Conservation (phyloP, 1,140 invertebrate genomes). For the Oryzaephilus surinamensis region DNA sequence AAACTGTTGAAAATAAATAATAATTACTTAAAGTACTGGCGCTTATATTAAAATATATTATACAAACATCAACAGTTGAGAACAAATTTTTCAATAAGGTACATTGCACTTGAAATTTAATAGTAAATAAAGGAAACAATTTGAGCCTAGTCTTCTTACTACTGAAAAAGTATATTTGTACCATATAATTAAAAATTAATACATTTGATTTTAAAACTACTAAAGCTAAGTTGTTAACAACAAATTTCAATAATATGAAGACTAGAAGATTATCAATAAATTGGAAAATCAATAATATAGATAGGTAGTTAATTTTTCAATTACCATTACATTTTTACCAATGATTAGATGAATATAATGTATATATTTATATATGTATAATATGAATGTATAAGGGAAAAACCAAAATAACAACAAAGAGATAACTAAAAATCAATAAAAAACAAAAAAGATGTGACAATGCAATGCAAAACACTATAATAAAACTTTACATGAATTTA, state of each 20-base stretch:
- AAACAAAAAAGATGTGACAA: constrained; percentile 14
- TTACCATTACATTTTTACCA: too few relatives aligned
- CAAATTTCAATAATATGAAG: constrained; percentile 9
- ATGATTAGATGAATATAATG: too few relatives aligned
- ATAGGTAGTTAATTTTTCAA: too few relatives aligned
- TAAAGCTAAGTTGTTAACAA: too few relatives aligned
- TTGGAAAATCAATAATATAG: constrained; percentile 6
- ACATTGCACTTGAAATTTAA: constrained; percentile 31
- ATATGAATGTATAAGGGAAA: too few relatives aligned
- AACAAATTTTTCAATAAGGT: constrained; percentile 22
- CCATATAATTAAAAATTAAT: constrained; percentile 7
- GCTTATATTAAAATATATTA: constrained; percentile 37
- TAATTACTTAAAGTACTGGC: constrained; percentile 36
- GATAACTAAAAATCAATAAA: constrained; percentile 7
- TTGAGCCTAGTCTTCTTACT: constrained; percentile 14
- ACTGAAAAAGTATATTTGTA: constrained; percentile 12
- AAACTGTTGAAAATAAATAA: constrained; percentile 30
- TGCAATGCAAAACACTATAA: constrained; percentile 24
- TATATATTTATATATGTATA: too few relatives aligned
- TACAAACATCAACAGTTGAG: constrained; percentile 36
- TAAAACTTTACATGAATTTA: constrained; percentile 31
- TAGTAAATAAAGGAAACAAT: constrained; percentile 6
- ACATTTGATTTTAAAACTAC: constrained; percentile 4
- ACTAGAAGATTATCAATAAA: constrained; percentile 7
- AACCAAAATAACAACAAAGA: too few relatives aligned